These are phyloP conservation scores for Coenonympha glycerion DNA, from an alignment of 2,888 invertebrate genomes.

Conservation along the genomic window DNA sequence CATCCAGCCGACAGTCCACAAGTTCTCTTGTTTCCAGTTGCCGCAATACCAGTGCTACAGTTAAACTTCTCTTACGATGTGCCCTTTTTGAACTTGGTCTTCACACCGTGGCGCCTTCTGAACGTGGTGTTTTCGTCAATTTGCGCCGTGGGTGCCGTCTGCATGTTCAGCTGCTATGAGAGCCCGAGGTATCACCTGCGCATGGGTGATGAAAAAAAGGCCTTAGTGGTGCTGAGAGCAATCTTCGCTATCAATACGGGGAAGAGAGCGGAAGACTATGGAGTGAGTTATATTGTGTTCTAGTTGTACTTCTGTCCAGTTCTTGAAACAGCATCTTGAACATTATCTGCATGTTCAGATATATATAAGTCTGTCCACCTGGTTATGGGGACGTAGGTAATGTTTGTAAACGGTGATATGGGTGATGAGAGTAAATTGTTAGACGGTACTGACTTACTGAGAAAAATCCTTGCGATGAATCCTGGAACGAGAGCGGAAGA, in stretches of 20 bases:
- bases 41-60: conserved; percentile 81
- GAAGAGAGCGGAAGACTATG: conserved; percentile 41
- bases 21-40: conserved; percentile 52
- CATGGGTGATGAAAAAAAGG: conserved; percentile 72
- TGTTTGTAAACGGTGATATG: too few species aligned
- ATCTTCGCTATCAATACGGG: conserved; percentile 53
- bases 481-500: too few species aligned
- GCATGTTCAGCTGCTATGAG: conserved; percentile 78
- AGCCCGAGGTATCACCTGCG: conserved; percentile 84
- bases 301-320: neutral
- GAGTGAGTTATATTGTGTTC: conserved; percentile 35
- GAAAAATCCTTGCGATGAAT: too few species aligned
- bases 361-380: too few species aligned
- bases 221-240: conserved; percentile 59
- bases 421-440: too few species aligned
- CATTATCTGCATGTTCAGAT: too few species aligned
- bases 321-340: too few species aligned
- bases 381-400: too few species aligned
- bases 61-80: conserved; percentile 61
- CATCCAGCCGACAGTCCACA: too few species aligned
- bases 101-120: conserved; percentile 85
- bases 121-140: conserved; percentile 78
- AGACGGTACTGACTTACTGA: too few species aligned
- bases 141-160: conserved; percentile 75
- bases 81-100: conserved; percentile 65